Percentiles rank a stretch among this genome's conserved stretches.
Evolutionary conservation across 2,113 vertebrate genomes (phyloP).

Genomic region (Morone saxatilis): DNA sequence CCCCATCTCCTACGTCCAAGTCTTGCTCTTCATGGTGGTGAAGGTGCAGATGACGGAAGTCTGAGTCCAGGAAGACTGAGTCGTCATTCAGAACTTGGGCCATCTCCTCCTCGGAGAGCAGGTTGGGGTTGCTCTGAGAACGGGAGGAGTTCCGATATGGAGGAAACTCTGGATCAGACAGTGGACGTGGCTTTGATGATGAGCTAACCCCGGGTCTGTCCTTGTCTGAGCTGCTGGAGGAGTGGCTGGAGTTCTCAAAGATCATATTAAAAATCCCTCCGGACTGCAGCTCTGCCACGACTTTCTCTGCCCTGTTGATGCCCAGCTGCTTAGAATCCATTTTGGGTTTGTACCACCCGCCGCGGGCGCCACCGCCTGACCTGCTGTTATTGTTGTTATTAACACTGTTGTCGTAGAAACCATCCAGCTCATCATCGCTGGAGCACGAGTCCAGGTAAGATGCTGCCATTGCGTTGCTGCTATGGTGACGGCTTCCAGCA

Average conservation of each 20-base stretch:
- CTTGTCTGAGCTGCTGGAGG: slow-evolving; percentile 85
- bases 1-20: slow-evolving; percentile 79
- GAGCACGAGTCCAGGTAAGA: slow-evolving; percentile 90
- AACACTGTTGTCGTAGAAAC: slow-evolving; percentile 87
- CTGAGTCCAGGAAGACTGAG: slow-evolving; percentile 85
- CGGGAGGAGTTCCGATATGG: slow-evolving; percentile 73
- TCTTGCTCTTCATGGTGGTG: slow-evolving; percentile 72
- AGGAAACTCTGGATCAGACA: slow-evolving; percentile 85
- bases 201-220: slow-evolving; percentile 78
- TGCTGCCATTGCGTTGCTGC: slow-evolving; percentile 60
- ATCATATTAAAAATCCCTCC: slow-evolving; percentile 98
- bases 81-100: slow-evolving; percentile 85
- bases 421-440: slow-evolving; percentile 93
- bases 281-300: slow-evolving; percentile 96
- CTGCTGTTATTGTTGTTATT: slow-evolving; percentile 78
- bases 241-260: slow-evolving; percentile 91
- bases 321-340: slow-evolving; percentile 92
- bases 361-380: slow-evolving; percentile 66
- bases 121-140: slow-evolving; percentile 77
- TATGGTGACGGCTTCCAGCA: slow-evolving; percentile 63
- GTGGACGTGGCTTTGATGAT: slow-evolving; percentile 82
- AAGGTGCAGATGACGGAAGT: slow-evolving; percentile 75
- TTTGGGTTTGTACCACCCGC: slow-evolving; percentile 89
- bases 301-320: slow-evolving; percentile 95
- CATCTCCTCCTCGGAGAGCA: slow-evolving; percentile 89